Conservation (phyloP, 2,888 invertebrate species). For the Pseudococcus viburni region DNA sequence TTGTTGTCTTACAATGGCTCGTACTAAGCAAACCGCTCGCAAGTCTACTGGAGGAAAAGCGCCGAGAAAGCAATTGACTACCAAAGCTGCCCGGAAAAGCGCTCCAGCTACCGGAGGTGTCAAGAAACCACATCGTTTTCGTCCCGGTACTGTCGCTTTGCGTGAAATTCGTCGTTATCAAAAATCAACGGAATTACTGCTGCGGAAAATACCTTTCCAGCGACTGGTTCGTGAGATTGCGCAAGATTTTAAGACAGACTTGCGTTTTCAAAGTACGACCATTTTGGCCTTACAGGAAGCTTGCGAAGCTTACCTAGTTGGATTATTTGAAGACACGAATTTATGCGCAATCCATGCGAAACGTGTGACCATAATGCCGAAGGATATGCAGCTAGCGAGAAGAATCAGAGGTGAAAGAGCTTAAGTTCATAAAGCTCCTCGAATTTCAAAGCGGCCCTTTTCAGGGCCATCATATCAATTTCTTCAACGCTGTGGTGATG, state of each 20-base stretch:
- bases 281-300: conserved; percentile 71
- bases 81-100: conserved; percentile 74
- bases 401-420: conserved; percentile 63
- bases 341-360: conserved; percentile 84
- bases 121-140: conserved; percentile 75
- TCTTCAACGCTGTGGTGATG: neutral
- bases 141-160: conserved; percentile 72
- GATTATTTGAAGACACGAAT: conserved; percentile 84
- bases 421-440: neutral
- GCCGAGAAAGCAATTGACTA: conserved; percentile 75
- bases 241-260: too few relatives aligned
- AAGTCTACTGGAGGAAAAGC: conserved; percentile 76
- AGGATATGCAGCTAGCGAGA: conserved; percentile 76
- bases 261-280: conserved; percentile 71
- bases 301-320: conserved; percentile 78
- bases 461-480: conserved; percentile 57
- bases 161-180: conserved; percentile 79
- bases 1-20: too few relatives aligned
- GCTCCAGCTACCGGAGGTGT: conserved; percentile 75
- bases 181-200: conserved; percentile 74
- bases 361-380: conserved; percentile 79
- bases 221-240: too few relatives aligned
- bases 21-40: conserved; percentile 75
- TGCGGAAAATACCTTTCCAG: conserved; percentile 75
- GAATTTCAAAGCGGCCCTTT: conserved; percentile 61